These are phyloP conservation scores for Machimus atricapillus DNA, from an alignment of 2,888 invertebrate genomes.

Conservation along the genomic window DNA sequence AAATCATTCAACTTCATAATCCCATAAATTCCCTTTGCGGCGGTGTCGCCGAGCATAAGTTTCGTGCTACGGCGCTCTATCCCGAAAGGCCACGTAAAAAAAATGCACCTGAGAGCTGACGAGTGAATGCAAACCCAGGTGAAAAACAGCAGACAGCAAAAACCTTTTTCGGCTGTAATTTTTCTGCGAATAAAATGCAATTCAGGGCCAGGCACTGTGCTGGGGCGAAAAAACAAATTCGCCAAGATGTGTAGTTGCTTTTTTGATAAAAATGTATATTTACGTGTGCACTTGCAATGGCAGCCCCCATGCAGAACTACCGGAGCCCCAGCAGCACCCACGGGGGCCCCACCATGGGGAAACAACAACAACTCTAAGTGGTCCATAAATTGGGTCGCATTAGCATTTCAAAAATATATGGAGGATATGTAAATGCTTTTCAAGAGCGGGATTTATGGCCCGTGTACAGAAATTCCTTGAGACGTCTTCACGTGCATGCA, in stretches of 20 bases:
- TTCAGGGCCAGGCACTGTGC: not conserved
- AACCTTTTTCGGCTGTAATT: constrained; percentile 30
- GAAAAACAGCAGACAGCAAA: constrained; percentile 9
- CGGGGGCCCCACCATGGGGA: constrained; percentile 5
- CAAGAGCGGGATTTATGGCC: constrained; percentile 1
- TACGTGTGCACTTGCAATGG: not conserved
- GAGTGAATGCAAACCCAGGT: constrained; percentile 14
- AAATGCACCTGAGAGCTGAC: constrained; percentile 5
- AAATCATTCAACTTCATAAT: constrained; percentile 33
- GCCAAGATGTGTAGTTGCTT: constrained; percentile 16
- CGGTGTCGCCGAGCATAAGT: not conserved
- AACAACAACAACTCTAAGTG: constrained; percentile 50
- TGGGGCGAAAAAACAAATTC: not conserved
- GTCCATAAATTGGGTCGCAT: constrained; percentile 52
- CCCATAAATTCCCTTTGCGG: constrained; percentile 12
- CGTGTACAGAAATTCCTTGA: constrained; percentile 13
- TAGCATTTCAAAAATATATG: constrained; percentile 50
- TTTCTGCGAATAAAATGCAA: constrained; percentile 14
- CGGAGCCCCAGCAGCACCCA: not conserved
- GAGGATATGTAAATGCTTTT: constrained; percentile 41
- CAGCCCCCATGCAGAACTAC: not conserved
- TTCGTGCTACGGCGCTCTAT: not conserved
- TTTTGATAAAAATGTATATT: not conserved
- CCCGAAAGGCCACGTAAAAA: not conserved
- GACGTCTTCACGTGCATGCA: constrained; percentile 5